phyloP scores from a whole-genome alignment of 1,140 invertebrate species.

The Drosophila athabasca region DNA sequence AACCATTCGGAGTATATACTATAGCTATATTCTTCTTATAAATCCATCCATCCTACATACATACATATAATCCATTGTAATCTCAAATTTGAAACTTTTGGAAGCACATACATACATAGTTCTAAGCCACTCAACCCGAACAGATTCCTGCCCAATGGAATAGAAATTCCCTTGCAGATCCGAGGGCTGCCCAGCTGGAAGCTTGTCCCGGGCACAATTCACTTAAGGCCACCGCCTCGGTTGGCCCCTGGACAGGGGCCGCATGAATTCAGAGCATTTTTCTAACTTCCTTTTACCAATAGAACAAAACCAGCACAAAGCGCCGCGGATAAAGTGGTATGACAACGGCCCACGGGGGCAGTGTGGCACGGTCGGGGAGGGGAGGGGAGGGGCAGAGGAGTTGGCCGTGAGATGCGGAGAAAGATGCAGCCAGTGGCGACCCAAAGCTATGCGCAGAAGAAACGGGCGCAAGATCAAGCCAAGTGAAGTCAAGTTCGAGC shows the following conservation, averaged over 20 bases:
- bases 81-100: no score
- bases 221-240: slow-evolving; percentile 50
- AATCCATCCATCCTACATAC: no score
- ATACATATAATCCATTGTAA: no score
- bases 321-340: slow-evolving; percentile 51
- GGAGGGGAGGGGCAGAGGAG: not conserved
- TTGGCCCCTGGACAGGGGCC: slow-evolving; percentile 26
- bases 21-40: no score
- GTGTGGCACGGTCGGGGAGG: not conserved
- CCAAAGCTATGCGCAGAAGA: slow-evolving; percentile 63
- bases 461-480: slow-evolving; percentile 73
- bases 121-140: not conserved
- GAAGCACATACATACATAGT: no score
- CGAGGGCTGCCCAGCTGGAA: slow-evolving; percentile 25
- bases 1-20: no score
- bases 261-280: slow-evolving; percentile 72
- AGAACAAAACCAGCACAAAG: slow-evolving; percentile 61
- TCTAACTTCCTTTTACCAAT: slow-evolving; percentile 79
- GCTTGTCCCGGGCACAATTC: slow-evolving; percentile 40
- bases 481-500: slow-evolving; percentile 58
- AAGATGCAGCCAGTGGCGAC: slow-evolving; percentile 48
- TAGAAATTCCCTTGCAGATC: slow-evolving; percentile 5
- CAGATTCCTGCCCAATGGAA: not conserved
- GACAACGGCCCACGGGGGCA: slow-evolving; percentile 20
- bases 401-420: slow-evolving; percentile 13